Conservation (phyloP, 2,797 vertebrate species). For the Schizopygopsis malacanthus region DNA sequence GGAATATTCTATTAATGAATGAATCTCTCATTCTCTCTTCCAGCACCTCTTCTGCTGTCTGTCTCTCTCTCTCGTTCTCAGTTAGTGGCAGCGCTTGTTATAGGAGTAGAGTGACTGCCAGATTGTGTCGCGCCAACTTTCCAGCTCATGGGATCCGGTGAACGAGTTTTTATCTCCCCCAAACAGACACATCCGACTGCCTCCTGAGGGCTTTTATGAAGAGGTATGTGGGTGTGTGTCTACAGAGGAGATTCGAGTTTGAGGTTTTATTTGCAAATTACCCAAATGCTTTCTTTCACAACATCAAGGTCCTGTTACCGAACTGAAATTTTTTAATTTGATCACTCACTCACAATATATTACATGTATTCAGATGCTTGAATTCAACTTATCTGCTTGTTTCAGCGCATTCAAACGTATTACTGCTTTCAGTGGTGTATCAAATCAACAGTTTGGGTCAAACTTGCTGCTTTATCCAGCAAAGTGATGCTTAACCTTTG, state of each 20-base stretch:
- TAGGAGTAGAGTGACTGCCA: constrained; percentile 60
- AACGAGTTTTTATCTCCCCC: constrained; percentile 69
- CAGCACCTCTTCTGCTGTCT: constrained; percentile 5
- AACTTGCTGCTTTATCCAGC: background rate
- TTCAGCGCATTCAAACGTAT: constrained; percentile 1
- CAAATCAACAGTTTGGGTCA: background rate
- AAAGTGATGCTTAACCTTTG: background rate
- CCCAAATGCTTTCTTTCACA: constrained; percentile 59
- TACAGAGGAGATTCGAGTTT: constrained; percentile 55
- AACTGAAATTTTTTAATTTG: constrained; percentile 34
- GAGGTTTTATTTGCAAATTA: constrained; percentile 63
- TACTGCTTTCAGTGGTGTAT: background rate
- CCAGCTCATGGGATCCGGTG: constrained; percentile 63
- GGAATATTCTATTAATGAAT: constrained; percentile 36
- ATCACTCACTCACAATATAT: constrained; percentile 21
- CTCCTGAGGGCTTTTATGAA: constrained; percentile 66
- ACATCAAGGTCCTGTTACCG: constrained; percentile 23
- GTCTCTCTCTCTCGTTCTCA: constrained; percentile 20
- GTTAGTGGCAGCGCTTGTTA: constrained; percentile 52
- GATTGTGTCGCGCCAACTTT: constrained; percentile 70
- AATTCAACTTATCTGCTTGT: background rate
- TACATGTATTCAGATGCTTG: constrained; percentile 3
- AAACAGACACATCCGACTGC: constrained; percentile 71
- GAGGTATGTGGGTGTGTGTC: constrained; percentile 69
- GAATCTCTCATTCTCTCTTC: constrained; percentile 12